Conservation (phyloP, 2,888 invertebrate genomes). For the Tenthredo mesomela region DNA sequence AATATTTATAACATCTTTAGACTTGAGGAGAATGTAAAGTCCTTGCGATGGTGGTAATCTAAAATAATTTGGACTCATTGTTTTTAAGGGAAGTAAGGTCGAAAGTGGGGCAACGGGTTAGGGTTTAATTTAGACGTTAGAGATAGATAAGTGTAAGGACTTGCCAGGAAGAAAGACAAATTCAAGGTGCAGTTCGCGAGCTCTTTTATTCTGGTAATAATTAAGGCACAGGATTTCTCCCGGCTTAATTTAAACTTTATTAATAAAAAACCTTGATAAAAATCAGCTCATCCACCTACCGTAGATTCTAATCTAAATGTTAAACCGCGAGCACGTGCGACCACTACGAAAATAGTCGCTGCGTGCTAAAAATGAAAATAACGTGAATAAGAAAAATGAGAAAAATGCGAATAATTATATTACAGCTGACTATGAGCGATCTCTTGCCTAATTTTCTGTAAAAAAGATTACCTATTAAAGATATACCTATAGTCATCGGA, state of each 20-base stretch:
- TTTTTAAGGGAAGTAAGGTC: neutral
- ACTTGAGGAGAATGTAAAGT: neutral
- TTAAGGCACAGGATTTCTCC: conserved; percentile 61
- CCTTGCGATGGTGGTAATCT: neutral
- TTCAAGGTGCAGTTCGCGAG: conserved; percentile 40
- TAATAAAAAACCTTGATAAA: conserved; percentile 61
- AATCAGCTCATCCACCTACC: conserved; percentile 51
- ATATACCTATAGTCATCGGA: neutral
- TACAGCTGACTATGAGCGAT: neutral
- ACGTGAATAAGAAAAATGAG: neutral
- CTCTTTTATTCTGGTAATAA: conserved; percentile 57
- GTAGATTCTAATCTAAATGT: conserved; percentile 56
- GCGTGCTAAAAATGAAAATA: conserved; percentile 46
- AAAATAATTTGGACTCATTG: neutral
- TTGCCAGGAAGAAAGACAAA: conserved; percentile 37
- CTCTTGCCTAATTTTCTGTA: neutral
- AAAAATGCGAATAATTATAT: neutral
- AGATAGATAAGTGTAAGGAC: conserved; percentile 7
- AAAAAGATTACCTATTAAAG: neutral
- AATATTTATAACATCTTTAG: too few species aligned
- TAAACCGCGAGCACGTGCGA: conserved; percentile 53
- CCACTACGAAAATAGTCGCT: conserved; percentile 43
- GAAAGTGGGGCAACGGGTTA: neutral
- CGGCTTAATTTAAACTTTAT: conserved; percentile 65
- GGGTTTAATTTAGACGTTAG: conserved; percentile 25